Conservation (phyloP, 1,140 invertebrate species). For the Drosophila triauraria region DNA sequence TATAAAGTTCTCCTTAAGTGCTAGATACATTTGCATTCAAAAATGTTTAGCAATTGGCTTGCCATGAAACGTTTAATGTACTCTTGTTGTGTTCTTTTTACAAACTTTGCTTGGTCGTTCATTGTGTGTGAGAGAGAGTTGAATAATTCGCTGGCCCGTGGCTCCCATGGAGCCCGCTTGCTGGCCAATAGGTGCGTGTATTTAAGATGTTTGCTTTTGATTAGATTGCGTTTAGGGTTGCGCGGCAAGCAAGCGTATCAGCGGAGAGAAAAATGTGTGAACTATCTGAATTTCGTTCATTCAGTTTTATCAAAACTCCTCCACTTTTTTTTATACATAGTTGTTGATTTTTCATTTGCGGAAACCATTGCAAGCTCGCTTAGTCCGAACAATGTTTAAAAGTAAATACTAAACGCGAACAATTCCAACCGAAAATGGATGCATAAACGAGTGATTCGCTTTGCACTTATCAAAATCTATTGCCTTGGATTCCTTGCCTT, state of each 20-base stretch:
- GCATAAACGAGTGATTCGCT: conserved; percentile 11
- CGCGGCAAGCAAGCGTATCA: conserved; percentile 73
- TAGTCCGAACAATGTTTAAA: conserved; percentile 45
- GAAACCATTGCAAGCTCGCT: conserved; percentile 83
- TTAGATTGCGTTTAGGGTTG: conserved; percentile 64
- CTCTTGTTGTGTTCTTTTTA: conserved; percentile 55
- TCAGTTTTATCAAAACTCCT: conserved; percentile 38
- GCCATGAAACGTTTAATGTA: conserved; percentile 75
- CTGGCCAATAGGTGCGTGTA: conserved; percentile 39
- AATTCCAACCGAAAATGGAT: conserved; percentile 25
- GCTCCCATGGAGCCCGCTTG: conserved; percentile 1
- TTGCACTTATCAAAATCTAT: conserved; percentile 58
- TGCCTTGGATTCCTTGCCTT: conserved; percentile 49
- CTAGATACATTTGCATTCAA: conserved; percentile 76
- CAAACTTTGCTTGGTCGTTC: conserved; percentile 76
- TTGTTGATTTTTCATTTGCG: conserved; percentile 55
- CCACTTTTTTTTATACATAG: conserved; percentile 46
- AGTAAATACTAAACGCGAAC: conserved; percentile 22
- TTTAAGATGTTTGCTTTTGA: conserved; percentile 52
- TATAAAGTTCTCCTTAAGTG: conserved; percentile 74
- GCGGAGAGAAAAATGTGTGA: conserved; percentile 49
- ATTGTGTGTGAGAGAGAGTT: conserved; percentile 34
- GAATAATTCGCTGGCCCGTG: conserved; percentile 13
- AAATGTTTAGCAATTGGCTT: conserved; percentile 73
- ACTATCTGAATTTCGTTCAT: conserved; percentile 18